Conservation (phyloP, 2,797 vertebrate genomes). For the Syngnathus rostellatus region DNA sequence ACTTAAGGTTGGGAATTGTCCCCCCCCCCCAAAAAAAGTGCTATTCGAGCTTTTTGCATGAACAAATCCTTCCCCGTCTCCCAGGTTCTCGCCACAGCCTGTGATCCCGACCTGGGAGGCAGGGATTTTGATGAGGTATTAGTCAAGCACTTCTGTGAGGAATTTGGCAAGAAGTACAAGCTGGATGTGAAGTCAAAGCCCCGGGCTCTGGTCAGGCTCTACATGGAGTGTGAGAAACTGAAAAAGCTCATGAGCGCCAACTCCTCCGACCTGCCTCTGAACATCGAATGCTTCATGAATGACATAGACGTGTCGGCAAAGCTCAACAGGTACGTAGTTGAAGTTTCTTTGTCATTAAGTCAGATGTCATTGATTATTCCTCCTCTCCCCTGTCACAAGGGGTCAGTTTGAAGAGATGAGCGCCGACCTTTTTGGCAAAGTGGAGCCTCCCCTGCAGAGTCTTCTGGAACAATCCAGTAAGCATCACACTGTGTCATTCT, state of each 20-base stretch:
- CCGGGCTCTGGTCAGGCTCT: slow-evolving; percentile 85
- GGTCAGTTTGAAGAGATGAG: slow-evolving; percentile 89
- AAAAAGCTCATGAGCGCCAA: slow-evolving; percentile 98
- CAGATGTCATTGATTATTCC: background rate
- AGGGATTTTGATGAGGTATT: slow-evolving; percentile 89
- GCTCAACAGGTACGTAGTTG: slow-evolving; percentile 84
- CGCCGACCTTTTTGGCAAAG: slow-evolving; percentile 75
- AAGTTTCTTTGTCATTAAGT: background rate
- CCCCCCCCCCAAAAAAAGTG: background rate
- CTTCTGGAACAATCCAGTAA: slow-evolving; percentile 90
- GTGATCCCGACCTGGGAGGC: slow-evolving; percentile 85
- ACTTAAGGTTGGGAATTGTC: slow-evolving; percentile 76
- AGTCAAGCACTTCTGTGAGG: slow-evolving; percentile 88
- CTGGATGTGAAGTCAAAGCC: slow-evolving; percentile 90
- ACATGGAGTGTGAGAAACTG: slow-evolving; percentile 95
- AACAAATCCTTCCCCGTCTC: background rate
- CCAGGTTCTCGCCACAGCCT: slow-evolving; percentile 88
- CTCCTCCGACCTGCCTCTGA: slow-evolving; percentile 89
- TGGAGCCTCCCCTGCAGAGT: slow-evolving; percentile 85
- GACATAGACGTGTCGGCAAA: slow-evolving; percentile 88
- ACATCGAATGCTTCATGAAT: slow-evolving; percentile 99
- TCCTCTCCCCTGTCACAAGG: slow-evolving; percentile 57
- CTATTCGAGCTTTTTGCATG: background rate
- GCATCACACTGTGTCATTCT: slow-evolving; percentile 37
- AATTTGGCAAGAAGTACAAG: slow-evolving; percentile 94